phyloP scores from a whole-genome alignment of 2,888 invertebrate genomes.

The Stenurella melanura region DNA sequence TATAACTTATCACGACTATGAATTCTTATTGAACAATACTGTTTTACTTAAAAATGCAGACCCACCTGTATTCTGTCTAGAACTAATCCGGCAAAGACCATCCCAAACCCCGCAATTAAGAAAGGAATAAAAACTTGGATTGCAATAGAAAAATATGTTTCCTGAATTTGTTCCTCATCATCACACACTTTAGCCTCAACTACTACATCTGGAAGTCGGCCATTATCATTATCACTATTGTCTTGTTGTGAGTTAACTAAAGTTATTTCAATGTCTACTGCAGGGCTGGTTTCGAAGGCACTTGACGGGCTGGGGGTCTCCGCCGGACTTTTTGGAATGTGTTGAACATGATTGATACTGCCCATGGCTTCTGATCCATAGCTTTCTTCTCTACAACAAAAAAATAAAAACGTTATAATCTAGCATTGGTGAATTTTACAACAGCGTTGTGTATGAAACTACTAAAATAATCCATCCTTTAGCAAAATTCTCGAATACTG shows the following conservation, averaged over 20 bases:
- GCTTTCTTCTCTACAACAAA: conserved; percentile 68
- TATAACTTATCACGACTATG: too few relatives aligned
- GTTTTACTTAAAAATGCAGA: background rate
- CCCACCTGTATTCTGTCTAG: conserved; percentile 82
- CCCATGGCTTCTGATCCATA: conserved; percentile 72
- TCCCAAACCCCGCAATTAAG: conserved; percentile 85
- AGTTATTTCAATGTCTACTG: conserved; percentile 68
- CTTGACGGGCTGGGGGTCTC: conserved; percentile 67
- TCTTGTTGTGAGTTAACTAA: conserved; percentile 64
- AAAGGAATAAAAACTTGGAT: conserved; percentile 84
- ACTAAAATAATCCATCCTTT: too few relatives aligned
- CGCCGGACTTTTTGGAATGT: conserved; percentile 63
- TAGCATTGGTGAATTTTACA: too few relatives aligned
- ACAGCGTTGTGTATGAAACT: too few relatives aligned
- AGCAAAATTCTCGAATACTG: too few relatives aligned
- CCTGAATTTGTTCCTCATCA: conserved; percentile 72
- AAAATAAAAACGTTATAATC: too few relatives aligned
- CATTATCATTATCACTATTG: conserved; percentile 72
- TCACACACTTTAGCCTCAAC: conserved; percentile 74
- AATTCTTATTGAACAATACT: too few relatives aligned
- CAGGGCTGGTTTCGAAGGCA: conserved; percentile 67
- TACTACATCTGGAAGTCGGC: conserved; percentile 76
- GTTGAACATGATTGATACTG: conserved; percentile 70
- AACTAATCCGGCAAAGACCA: conserved; percentile 86
- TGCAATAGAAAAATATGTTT: conserved; percentile 78